Evolutionary conservation across 2,113 vertebrate species (phyloP).

Genomic region (human (Homo sapiens)): GRCh38 chr6:382501-383000

Average conservation of each 20-base stretch:
- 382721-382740: background rate
- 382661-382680: too few species aligned
- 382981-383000: too few species aligned
- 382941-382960: background rate
- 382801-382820: background rate
- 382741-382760: too few species aligned
- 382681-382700: too few species aligned
- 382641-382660: rapidly evolving
- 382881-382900: background rate
- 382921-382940: background rate
- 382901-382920: background rate
- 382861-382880: background rate
- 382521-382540: rapidly evolving
- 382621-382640: background rate
- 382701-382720: background rate
- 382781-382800: background rate
- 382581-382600: background rate
- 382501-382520: background rate
- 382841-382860: background rate
- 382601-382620: background rate
- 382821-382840: background rate
- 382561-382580: background rate
- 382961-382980: background rate
- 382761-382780: background rate
- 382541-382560: background rate